Percentiles rank a stretch among this genome's conserved stretches.
phyloP scores from a whole-genome alignment of 1,140 invertebrate species.

The Drosophila bifasciata region DNA sequence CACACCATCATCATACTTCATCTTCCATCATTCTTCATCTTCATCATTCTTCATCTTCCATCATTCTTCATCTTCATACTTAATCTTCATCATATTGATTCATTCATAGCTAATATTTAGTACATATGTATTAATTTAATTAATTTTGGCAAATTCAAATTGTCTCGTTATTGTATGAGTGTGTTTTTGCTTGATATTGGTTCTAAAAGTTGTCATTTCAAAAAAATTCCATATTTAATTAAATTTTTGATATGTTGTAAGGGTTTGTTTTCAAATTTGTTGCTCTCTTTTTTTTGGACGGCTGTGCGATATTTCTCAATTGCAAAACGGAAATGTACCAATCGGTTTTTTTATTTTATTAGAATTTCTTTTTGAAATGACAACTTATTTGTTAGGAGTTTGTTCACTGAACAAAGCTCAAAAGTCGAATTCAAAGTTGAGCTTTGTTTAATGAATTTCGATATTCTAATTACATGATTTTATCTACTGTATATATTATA shows the following conservation, averaged over 20 bases:
- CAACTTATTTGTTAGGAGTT: constrained; percentile 24
- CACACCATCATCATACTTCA: too few species aligned
- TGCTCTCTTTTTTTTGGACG: constrained; percentile 51
- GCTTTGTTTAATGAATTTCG: constrained; percentile 26
- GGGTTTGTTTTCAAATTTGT: constrained; percentile 8
- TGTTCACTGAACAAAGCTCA: constrained; percentile 21
- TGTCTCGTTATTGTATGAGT: background rate
- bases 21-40: background rate
- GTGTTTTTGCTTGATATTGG: background rate
- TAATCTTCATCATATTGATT: constrained; percentile 33
- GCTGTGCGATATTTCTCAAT: constrained; percentile 52
- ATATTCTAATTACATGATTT: background rate
- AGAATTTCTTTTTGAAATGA: constrained; percentile 34
- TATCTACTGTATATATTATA: constrained; percentile 11
- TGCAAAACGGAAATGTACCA: constrained; percentile 26
- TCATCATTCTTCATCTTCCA: constrained; percentile 12
- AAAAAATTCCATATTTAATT: constrained; percentile 23
- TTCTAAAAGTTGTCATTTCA: constrained; percentile 46
- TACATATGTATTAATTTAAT: constrained; percentile 48
- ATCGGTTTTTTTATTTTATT: background rate
- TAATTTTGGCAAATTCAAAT: constrained; percentile 52
- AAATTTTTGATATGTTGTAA: constrained; percentile 44
- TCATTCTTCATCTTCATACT: background rate
- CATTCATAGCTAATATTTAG: constrained; percentile 47
- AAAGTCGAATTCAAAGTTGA: background rate